These are phyloP conservation scores for Phainopepla nitens DNA, from an alignment of 2,113 vertebrate genomes.

Conservation along the genomic window DNA sequence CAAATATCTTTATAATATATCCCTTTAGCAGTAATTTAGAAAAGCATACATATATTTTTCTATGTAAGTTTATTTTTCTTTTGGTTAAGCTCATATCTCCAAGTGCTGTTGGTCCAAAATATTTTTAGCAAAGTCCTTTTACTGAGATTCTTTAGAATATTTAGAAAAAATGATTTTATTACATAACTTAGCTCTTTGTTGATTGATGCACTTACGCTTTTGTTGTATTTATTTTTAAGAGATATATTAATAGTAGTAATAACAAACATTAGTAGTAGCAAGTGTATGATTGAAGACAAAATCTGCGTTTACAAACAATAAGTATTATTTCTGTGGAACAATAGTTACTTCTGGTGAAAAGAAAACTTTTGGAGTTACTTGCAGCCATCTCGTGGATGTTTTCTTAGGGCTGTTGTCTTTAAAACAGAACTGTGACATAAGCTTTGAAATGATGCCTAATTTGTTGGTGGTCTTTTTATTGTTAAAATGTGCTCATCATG, in stretches of 20 bases:
- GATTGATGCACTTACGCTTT: not conserved
- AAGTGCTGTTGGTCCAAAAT: not conserved
- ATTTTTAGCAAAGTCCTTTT: not conserved
- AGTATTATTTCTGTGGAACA: not conserved
- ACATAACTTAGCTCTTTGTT: not conserved
- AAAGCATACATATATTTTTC: not conserved
- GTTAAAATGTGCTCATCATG: not conserved
- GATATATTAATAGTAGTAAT: not conserved
- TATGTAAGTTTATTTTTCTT: not conserved
- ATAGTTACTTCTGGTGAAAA: not conserved
- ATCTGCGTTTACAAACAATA: not conserved
- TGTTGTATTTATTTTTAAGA: not conserved
- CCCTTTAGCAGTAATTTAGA: not conserved
- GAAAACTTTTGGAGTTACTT: not conserved
- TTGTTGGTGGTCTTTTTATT: not conserved
- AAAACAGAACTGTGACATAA: not conserved
- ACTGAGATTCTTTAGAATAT: not conserved
- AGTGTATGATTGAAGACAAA: not conserved
- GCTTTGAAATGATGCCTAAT: not conserved
- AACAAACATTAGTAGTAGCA: not conserved
- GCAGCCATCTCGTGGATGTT: not conserved
- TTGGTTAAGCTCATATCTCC: not conserved
- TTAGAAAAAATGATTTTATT: not conserved
- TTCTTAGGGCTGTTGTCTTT: not conserved
- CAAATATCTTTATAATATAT: not conserved